Base-by-base conservation (phyloP, 2,888 invertebrate genomes). In the Stenchaetothrips biformis region DNA sequence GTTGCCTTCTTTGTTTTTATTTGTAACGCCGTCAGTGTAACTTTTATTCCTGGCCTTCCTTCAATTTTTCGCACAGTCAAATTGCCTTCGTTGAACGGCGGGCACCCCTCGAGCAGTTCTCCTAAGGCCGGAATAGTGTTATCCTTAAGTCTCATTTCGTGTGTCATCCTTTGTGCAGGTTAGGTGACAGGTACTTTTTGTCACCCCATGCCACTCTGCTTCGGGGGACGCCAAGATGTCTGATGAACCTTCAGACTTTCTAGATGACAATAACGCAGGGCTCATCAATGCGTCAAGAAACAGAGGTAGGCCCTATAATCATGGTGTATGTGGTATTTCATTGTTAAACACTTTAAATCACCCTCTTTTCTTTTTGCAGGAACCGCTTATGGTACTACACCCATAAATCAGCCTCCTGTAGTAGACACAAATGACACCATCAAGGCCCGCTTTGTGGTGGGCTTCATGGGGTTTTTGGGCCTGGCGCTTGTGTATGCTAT, bases 401-500 rank as follows among this genome's bases (percentile, higher is more conserved):
- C 67, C 7, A 4, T 74, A 74, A 25, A 8, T 25, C 67, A 74
- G 21, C 25, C 21, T 11, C 11, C 67, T 25, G 67, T 25, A 11
- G 25, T 21, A 7, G 67, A 74, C 8, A 25, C 21, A 21, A 74
- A 74, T 3, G 67, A 74, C 21, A 25, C 7, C 21, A 74, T 74
- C 25, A 74, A 74, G 25, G n/a, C 21, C 25, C 82, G 85, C 16
- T 84, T 84, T 79, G 78, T 86, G 8, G 84, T 87, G 77, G 86
- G 86, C 0, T 83, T 86, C 21, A 82, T 87, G 81, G 86, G 85
- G 7, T 87, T 87, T 82, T 84, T 87, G 74, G 87, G 87, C 0
- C 86, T 87, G 82, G 84, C 85, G 81, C 85, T 86, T 81, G 84
- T 87, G 25, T 87, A 87, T 83, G 85, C 86, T 6, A 83, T 87